Evolutionary conservation across 2,113 vertebrate genomes (phyloP), one percentile per base, ranked within the genome.

Genomic region (Lampris incognitus): DNA sequence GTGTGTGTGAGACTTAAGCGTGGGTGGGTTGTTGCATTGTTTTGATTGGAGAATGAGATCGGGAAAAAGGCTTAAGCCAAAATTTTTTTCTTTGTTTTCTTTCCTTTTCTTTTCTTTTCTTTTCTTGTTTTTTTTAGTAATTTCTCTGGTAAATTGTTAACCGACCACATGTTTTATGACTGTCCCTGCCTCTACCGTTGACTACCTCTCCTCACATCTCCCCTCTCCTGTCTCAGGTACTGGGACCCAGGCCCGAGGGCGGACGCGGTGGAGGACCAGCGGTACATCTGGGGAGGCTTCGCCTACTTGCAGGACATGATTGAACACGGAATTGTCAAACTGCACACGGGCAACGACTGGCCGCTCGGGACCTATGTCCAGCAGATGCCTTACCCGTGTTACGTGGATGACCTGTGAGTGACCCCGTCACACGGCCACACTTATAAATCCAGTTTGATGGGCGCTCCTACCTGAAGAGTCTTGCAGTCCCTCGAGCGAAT

Each of bases 381-480:
- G 89, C 98, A 99, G 93, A 98, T 98, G 96, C 98, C 97, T 1
- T 99, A 99, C 84, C 98, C 98, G 0, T 99, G 98, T 86, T 99
- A 98, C 8, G 97, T 99, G 58, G 97, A 99, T 78, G 98, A 99
- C 89, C 94, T 96, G 97, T 99, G 87, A 97, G 96, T 96, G 58
- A 54, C 68, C 8, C 1, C 0, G 9, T 11, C 10, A 3, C 48
- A 24, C 24, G 24, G 24, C 24, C 24, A 24, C 24, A 24, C 13
- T 57, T 0, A 2, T 24, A 48, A 9, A 24, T 38, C 4, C 11
- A 5, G 36, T 11, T 1, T 2, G 1, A 59, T 37, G 6, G 48
- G 57, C 1, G 48, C 7, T 50, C 71, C 8, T 10, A 10, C 6
- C 56, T 38, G 2, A 58, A 58, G 9, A 3, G 10, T n/a, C n/a